Base-by-base conservation (phyloP, 2,888 invertebrate genomes). In the Acronicta alni region DNA sequence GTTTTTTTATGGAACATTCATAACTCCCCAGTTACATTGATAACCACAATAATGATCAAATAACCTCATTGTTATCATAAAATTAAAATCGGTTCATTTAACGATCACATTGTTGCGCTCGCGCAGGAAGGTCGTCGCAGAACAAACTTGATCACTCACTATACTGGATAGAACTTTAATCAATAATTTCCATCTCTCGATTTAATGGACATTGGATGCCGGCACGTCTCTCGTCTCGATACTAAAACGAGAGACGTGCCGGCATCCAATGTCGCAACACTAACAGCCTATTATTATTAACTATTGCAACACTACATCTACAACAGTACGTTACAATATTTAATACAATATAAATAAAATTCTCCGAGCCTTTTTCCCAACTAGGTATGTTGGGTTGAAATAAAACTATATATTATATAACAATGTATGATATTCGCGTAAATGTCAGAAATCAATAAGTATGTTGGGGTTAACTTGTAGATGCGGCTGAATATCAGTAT, bases 221-320 rank as follows among this genome's bases (percentile, higher is more conserved):
- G n/a, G n/a, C n/a, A n/a, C n/a, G n/a, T n/a, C n/a, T n/a, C n/a
- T n/a, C n/a, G n/a, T n/a, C n/a, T 17, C 32, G 39, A 17, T n/a
- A n/a, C n/a, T n/a, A n/a, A n/a, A n/a, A 17, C 49, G 32, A 18
- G 23, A 14, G 18, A 51, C 68, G 68, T 38, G 39, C n/a, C 30
- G 73, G 45, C 46, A 72, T 67, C 30, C 46, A 37, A 32, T 54
- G 37, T 18, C 53, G 53, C 59, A 49, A 72, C 20, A 32, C 37
- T 43, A 32, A 7, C 20, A 14, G 35, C 12, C 17, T 17, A 8
- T 54, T n/a, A 46, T n/a, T n/a, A 74, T 69, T 60, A 61, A 47
- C 47, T 47, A 37, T 68, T 68, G 53, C 74, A 55, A 35, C 37
- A 14, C 32, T 12, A 32, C 1, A 20, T 20, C 37, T 17, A 23